A percentile compares a stretch with the other conserved stretches of the same genome.
phyloP scores from a whole-genome alignment of 2,113 vertebrate species.

The Trichomycterus rosablanca region DNA sequence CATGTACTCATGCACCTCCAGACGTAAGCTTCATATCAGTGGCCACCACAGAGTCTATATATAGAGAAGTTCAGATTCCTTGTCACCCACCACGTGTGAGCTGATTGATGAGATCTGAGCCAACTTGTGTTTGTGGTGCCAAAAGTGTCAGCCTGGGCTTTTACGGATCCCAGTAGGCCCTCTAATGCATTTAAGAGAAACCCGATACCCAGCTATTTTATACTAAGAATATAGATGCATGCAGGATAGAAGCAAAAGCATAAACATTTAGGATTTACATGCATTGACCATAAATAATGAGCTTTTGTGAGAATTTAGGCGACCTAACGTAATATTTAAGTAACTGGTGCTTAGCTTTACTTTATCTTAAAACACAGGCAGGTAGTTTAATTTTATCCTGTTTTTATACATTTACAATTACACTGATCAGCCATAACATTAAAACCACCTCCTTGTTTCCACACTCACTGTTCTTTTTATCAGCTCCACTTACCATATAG shows the following conservation, averaged over 20 bases:
- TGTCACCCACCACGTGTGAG: constrained; percentile 58
- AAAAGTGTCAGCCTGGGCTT: constrained; percentile 43
- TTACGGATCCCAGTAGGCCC: constrained; percentile 20
- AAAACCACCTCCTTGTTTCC: too few species aligned
- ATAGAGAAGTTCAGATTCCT: constrained; percentile 69
- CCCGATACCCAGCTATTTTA: constrained; percentile 18
- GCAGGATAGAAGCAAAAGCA: not conserved
- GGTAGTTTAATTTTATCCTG: too few species aligned
- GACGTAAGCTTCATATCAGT: constrained; percentile 61
- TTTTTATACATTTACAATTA: too few species aligned
- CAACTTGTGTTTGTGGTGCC: constrained; percentile 47
- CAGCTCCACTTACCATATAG: too few species aligned
- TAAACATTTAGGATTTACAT: too few species aligned
- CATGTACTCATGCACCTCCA: constrained; percentile 56
- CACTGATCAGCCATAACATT: too few species aligned
- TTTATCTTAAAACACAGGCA: too few species aligned
- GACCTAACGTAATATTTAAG: too few species aligned
- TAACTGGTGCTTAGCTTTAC: too few species aligned
- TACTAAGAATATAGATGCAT: not conserved
- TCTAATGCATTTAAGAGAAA: constrained; percentile 14
- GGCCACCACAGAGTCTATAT: constrained; percentile 65
- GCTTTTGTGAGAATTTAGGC: too few species aligned
- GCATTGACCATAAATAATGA: too few species aligned
- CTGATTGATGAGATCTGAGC: constrained; percentile 59
- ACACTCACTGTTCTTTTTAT: too few species aligned